Conservation (phyloP, 1,140 invertebrate genomes). For the Laupala kohalensis region DNA sequence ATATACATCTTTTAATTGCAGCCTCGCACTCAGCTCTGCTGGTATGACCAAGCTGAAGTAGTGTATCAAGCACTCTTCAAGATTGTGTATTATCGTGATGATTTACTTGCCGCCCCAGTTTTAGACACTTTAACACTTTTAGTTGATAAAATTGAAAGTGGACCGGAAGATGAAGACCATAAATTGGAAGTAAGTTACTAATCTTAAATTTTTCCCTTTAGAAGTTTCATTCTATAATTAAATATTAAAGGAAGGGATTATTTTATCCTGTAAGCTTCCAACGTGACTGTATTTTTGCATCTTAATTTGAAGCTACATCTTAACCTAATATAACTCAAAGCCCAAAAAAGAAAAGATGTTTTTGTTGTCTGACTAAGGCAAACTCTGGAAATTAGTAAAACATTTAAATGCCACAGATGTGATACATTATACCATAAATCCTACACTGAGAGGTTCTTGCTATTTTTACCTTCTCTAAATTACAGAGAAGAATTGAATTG, state of each 20-base stretch:
- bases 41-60: slow-evolving; percentile 35
- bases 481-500: no score
- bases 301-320: no score
- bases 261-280: no score
- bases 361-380: no score
- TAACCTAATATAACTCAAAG: no score
- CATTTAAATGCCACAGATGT: no score
- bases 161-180: slow-evolving; percentile 4
- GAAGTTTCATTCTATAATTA: not conserved
- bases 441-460: no score
- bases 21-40: slow-evolving; percentile 28
- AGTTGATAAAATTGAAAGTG: slow-evolving; percentile 24
- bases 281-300: no score
- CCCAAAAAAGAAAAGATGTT: no score
- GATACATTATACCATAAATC: no score
- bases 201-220: not conserved
- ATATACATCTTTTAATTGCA: slow-evolving; percentile 15
- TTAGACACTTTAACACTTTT: slow-evolving; percentile 25
- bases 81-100: slow-evolving; percentile 31
- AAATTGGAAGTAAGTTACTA: not conserved
- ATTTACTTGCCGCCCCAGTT: slow-evolving; percentile 26
- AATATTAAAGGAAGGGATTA: not conserved
- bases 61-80: slow-evolving; percentile 34
- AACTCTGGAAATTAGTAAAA: no score
- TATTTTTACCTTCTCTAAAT: no score